Evolutionary conservation across 2,113 vertebrate species (phyloP), one percentile per base, ranked within the genome.

Genomic region (Eurypyga helias): DNA sequence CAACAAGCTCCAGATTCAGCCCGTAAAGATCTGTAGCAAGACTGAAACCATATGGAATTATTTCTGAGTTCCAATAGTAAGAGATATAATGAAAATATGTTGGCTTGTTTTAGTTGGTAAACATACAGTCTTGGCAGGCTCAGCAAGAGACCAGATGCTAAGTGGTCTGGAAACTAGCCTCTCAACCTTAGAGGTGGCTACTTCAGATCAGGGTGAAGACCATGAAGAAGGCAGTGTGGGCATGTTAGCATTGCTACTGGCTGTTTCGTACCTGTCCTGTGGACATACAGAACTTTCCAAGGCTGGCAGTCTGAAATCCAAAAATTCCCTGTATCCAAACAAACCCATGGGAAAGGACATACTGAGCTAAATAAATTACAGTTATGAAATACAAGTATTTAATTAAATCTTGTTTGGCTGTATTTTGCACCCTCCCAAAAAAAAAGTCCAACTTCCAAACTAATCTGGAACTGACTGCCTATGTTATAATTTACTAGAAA

Each of bases 401-500:
- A 94, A 96, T 97, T 96, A 96, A 97, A 87, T 86, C 86, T 96
- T 92, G 80, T 84, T 92, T 96, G 80, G 38, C 43, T 93, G 46
- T 34, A 85, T 96, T 94, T 92, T 89, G 69, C 71, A 91, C 38
- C 46, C 88, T 75, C 66, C n/a, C 8, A 9, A 12, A 67, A 65
- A 89, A 83, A 86, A 70, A 60, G 11, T 73, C 13, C 21, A n/a
- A 62, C 54, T 91, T 96, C 78, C 86, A 82, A 93, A 94, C 83
- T 92, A 91, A 92, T 96, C 77, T 97, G 94, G 83, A 97, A 65
- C 52, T 81, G 79, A 91, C 83, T 87, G 79, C 65, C 72, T 96
- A 49, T 78, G 85, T 87, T 96, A 82, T 95, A 97, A 97, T 97
- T 96, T 97, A 95, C 92, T 95, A 93, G 96, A 93, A 96, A 83